Evolutionary conservation across 2,113 vertebrate species (phyloP), one percentile per base, ranked within the genome.

Genomic region (Ursus arctos): DNA sequence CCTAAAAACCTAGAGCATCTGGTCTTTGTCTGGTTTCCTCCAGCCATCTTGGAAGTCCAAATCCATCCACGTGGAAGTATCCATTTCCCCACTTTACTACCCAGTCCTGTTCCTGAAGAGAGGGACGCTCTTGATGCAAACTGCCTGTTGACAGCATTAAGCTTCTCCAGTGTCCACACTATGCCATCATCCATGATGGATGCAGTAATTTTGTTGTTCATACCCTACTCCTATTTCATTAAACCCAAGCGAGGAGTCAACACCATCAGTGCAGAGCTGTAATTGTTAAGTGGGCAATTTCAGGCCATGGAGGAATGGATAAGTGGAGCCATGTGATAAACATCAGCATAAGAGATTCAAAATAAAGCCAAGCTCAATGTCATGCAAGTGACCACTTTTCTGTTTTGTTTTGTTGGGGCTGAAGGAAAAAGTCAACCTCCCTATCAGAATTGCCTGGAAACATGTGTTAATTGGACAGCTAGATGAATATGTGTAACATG

Each of bases 81-180:
- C 1, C 49, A 0, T 36, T 0, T 47, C 11, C 21, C 49, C 19
- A 12, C 16, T 5, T 18, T 0, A 9, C 5, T 4, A 9, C 36
- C 13, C 8, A 31, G 4, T 3, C 33, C 4, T 51, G 1, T 36
- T 51, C 11, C 4, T 11, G 3, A 36, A 14, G 16, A 36, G 18
- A 22, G 0, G 11, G 12, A 1, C 2, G 4, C 12, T 5, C 0
- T 0, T 0, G n/a, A 28, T 0, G 9, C 28, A 9, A 18, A 10
- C 0, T 43, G 6, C 55, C 36, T 2, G 0, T 3, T 1, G 0
- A 22, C 7, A 2, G 24, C 0, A 3, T 43, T 9, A 4, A 31
- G 4, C 12, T 4, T 47, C 22, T 65, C 18, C 3, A 1, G 2
- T 0, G 22, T 28, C 22, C 18, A 11, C 12, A 19, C 7, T 2